A percentile compares a stretch with the other conserved stretches of the same genome.
These are phyloP conservation scores for Drosophila obscura DNA, from an alignment of 1,140 invertebrate genomes.

Conservation along the genomic window DNA sequence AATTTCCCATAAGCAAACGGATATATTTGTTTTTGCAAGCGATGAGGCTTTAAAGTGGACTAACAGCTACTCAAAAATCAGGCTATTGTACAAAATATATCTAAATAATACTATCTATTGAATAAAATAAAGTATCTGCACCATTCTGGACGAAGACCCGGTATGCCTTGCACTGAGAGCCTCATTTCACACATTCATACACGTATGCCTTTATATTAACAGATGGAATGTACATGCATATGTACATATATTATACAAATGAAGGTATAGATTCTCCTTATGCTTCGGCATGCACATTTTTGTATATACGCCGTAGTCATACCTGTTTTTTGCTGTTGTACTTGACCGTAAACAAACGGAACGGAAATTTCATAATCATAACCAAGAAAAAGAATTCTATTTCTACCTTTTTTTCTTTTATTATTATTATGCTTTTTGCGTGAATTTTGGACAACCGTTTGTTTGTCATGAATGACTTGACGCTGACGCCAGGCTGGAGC, in stretches of 20 bases:
- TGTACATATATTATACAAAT: slow-evolving; percentile 1
- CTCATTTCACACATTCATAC: no score
- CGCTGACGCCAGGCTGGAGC: slow-evolving; percentile 32
- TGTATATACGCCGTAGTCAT: neutral
- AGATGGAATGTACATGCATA: neutral
- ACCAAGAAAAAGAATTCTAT: slow-evolving; percentile 51
- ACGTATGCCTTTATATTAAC: neutral
- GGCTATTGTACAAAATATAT: no score
- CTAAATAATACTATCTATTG: neutral
- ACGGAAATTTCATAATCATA: slow-evolving; percentile 79
- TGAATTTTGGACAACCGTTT: slow-evolving; percentile 43
- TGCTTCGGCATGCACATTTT: slow-evolving; percentile 49
- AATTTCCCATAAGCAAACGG: neutral
- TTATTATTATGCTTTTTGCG: slow-evolving; percentile 13
- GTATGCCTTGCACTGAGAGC: neutral
- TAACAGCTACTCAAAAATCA: no score
- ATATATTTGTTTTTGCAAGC: neutral
- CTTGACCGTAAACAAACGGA: slow-evolving; percentile 47
- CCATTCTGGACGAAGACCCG: no score
- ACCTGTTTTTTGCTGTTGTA: slow-evolving; percentile 9
- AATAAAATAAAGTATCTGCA: neutral
- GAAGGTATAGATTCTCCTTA: slow-evolving; percentile 17
- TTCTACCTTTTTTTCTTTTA: slow-evolving; percentile 22
- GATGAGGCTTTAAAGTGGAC: no score
- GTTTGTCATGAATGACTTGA: slow-evolving; percentile 61